Base-by-base conservation (phyloP, 2,888 invertebrate genomes). In the Villa cingulata region DNA sequence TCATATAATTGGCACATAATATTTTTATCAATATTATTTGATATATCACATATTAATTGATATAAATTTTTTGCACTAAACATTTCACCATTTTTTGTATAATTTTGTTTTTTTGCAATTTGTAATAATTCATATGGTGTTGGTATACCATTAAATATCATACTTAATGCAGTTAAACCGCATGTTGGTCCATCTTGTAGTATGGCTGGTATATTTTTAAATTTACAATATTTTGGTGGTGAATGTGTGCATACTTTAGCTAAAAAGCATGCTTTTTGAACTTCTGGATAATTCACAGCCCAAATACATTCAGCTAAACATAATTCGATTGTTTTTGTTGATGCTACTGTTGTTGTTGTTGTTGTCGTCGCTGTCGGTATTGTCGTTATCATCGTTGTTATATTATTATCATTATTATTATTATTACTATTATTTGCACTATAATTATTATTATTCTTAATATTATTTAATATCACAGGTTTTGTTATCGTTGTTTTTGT, bases 1-100 rank as follows among this genome's bases (percentile, higher is more conserved):
- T 64, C 55, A 56, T 68, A 64, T 38, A 73, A 47, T 52, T 59
- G 54, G 46, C 63, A 63, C 16, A 54, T 49, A 17, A 54, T 54
- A 17, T 20, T 27, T 10, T 17, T 16, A 27, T 34, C 12, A 17
- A 17, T 37, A 15, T 14, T 14, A n/a, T 37, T 27, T 7, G 37
- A 27, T 17, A 60, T 54, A 47, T 64, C 60, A 48, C 56, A 51
- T 10, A 62, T 53, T 17, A 69, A 64, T 52, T 74, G 69, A 9
- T 71, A 73, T 78, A 90, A 80, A 60, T 81, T 73, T 52, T 75
- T 73, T 27, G 81, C 84, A 66, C 85, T 83, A 59, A 89, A 86
- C 74, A 94, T 86, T 75, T 95, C 95, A 10, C 95, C 94, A 57
- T 87, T 83, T 55, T 79, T 78, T 4, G 86, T 86, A 58, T 76